Evolutionary conservation across 2,113 vertebrate genomes (phyloP).

Genomic region (Pseudorasbora parva): DNA sequence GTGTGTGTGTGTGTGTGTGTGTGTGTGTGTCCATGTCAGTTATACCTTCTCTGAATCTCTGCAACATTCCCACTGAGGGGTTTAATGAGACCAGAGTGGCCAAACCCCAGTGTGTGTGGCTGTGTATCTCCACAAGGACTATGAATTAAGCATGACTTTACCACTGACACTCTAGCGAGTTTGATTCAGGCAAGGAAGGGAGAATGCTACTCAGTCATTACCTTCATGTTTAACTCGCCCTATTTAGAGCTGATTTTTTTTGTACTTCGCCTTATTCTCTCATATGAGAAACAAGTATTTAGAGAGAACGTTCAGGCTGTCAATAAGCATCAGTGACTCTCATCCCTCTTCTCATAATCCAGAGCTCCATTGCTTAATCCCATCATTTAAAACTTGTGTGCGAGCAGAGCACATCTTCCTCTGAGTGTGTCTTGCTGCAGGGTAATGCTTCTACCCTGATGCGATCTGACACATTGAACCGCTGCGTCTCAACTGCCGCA

Average conservation of each 20-base stretch:
- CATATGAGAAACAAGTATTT: constrained; percentile 5
- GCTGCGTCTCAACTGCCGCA: constrained; percentile 44
- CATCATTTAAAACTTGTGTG: constrained; percentile 29
- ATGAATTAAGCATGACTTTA: constrained; percentile 41
- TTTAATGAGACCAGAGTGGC: constrained; percentile 20
- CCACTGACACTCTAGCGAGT: background rate
- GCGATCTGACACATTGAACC: constrained; percentile 40
- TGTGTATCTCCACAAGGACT: constrained; percentile 5
- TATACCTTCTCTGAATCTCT: background rate
- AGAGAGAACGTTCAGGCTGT: constrained; percentile 24
- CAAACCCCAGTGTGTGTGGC: constrained; percentile 7
- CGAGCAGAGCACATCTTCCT: background rate
- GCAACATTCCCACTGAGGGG: background rate
- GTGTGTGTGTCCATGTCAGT: background rate
- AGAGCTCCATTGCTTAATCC: constrained; percentile 28
- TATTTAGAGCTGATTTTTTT: background rate
- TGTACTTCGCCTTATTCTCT: background rate
- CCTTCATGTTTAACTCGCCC: background rate
- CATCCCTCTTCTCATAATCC: constrained; percentile 19
- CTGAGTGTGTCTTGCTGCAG: constrained; percentile 39
- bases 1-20: no score
- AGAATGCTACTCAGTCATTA: constrained; percentile 13
- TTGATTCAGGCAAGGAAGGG: constrained; percentile 20
- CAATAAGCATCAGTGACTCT: constrained; percentile 27
- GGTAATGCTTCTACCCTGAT: constrained; percentile 42